Evolutionary conservation across 1,140 invertebrate species (phyloP).

Genomic region (Caenorhabditis inopinata): DNA sequence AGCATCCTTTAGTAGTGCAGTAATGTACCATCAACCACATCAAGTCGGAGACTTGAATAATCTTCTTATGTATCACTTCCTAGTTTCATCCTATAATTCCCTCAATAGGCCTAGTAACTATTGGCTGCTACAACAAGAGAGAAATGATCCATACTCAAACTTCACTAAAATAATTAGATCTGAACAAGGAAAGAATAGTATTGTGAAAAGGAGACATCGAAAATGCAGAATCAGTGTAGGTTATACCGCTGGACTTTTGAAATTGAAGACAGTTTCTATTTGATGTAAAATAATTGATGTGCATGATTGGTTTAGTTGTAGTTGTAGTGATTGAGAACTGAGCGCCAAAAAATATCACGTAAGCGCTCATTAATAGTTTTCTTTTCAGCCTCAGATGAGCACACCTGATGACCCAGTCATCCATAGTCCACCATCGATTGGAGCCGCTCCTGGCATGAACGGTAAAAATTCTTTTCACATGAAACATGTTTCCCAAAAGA

Average conservation of each 20-base stretch:
- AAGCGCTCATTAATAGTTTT: neutral
- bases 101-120: neutral
- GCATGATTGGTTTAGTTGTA: neutral
- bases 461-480: neutral
- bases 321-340: neutral
- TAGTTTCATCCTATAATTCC: too few species aligned
- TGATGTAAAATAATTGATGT: neutral
- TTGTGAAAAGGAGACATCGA: neutral
- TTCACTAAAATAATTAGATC: too few species aligned
- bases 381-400: conserved; percentile 56
- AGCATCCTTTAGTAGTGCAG: neutral
- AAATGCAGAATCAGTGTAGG: neutral
- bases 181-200: too few species aligned
- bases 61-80: neutral
- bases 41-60: neutral
- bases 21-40: neutral
- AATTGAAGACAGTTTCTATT: too few species aligned
- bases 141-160: neutral
- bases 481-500: too few species aligned
- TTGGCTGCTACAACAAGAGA: neutral
- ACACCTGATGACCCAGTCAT: conserved; percentile 57
- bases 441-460: conserved; percentile 22
- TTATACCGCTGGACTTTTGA: too few species aligned
- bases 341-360: neutral
- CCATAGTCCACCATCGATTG: conserved; percentile 51